Evolutionary conservation across 2,113 vertebrate species (phyloP).

Genomic region (Macquaria australasica): DNA sequence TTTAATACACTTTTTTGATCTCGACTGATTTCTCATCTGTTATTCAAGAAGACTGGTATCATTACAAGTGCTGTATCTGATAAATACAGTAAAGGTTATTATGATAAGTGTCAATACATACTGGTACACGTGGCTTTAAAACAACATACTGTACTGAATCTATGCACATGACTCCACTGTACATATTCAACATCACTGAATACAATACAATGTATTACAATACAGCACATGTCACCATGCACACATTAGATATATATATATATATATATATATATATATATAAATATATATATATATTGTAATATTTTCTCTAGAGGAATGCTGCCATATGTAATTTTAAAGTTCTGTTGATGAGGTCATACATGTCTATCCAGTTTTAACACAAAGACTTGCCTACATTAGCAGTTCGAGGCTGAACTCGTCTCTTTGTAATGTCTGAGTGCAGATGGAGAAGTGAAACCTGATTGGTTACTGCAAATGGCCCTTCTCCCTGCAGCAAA

Average conservation of each 20-base stretch:
- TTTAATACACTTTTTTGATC: not conserved
- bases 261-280: too few species aligned
- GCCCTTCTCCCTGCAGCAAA: conserved; percentile 71
- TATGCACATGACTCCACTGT: not conserved
- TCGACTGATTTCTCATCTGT: conserved; percentile 9
- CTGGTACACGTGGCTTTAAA: not conserved
- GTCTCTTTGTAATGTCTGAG: conserved; percentile 57
- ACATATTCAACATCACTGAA: not conserved
- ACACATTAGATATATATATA: not conserved
- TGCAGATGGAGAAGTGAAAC: conserved; percentile 76
- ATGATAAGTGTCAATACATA: not conserved
- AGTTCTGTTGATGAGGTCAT: conserved; percentile 22
- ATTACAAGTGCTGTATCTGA: not conserved
- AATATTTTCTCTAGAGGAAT: not conserved
- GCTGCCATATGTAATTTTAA: not conserved
- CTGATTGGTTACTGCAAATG: conserved; percentile 77
- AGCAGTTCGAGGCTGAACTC: conserved; percentile 64
- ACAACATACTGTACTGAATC: not conserved
- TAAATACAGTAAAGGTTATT: not conserved
- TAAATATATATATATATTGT: not conserved
- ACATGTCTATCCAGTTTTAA: conserved; percentile 15
- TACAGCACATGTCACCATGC: not conserved
- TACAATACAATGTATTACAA: not conserved
- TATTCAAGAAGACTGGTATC: not conserved
- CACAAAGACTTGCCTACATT: conserved; percentile 46